phyloP scores from a whole-genome alignment of 2,113 vertebrate species.

The Potamarius usumacintae region DNA sequence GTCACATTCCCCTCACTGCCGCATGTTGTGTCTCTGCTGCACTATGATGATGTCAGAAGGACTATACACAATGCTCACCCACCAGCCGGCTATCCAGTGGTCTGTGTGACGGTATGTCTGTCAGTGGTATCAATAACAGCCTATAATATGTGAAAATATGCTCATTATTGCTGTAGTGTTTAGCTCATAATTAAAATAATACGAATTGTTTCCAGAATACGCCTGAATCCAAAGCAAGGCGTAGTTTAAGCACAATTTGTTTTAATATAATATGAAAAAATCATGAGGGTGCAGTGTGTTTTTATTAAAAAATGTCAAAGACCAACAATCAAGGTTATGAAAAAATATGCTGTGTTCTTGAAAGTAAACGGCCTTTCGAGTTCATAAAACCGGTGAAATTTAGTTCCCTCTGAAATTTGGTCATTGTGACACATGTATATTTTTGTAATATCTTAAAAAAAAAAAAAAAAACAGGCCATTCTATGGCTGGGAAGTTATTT shows the following conservation, averaged over 20 bases:
- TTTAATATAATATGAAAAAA: neutral
- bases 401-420: too few species aligned
- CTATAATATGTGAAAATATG: neutral
- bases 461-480: too few species aligned
- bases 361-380: too few species aligned
- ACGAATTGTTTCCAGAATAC: neutral
- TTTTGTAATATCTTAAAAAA: too few species aligned
- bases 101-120: conserved; percentile 89
- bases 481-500: too few species aligned
- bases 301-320: conserved; percentile 19
- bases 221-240: neutral
- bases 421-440: too few species aligned
- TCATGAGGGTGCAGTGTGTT: neutral
- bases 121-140: neutral
- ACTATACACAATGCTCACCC: conserved; percentile 72
- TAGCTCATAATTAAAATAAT: neutral
- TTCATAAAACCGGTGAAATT: too few species aligned
- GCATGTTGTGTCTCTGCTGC: conserved; percentile 83
- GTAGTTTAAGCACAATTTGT: neutral
- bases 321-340: conserved; percentile 3
- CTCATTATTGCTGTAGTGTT: neutral
- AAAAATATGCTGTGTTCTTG: neutral
- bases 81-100: conserved; percentile 85
- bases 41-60: conserved; percentile 79
- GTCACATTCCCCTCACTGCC: conserved; percentile 93